Evolutionary conservation across 1,140 invertebrate species (phyloP).

Genomic region (Leguminivora glycinivorella): DNA sequence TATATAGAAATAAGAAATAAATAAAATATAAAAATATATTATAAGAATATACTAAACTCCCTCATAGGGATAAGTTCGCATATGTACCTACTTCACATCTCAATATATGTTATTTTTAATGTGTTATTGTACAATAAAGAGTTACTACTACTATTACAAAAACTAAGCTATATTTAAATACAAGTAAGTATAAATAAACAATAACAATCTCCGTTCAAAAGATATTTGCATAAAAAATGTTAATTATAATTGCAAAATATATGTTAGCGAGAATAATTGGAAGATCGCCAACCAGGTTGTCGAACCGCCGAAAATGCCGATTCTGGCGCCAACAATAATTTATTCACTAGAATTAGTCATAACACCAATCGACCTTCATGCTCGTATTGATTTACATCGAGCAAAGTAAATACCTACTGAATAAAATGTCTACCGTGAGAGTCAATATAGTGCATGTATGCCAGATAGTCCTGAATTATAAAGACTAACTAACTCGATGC

Average conservation of each 20-base stretch:
- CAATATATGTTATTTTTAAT: too few relatives aligned
- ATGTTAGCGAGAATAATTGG: background rate
- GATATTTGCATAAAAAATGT: too few relatives aligned
- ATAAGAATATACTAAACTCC: too few relatives aligned
- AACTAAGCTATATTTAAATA: too few relatives aligned
- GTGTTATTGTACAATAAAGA: too few relatives aligned
- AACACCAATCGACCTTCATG: background rate
- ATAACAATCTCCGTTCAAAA: too few relatives aligned
- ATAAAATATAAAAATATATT: too few relatives aligned
- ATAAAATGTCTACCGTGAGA: background rate
- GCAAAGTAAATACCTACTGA: background rate
- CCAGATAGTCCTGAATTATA: background rate
- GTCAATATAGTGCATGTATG: background rate
- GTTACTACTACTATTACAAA: too few relatives aligned
- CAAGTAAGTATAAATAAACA: too few relatives aligned
- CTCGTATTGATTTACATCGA: background rate
- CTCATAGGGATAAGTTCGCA: too few relatives aligned
- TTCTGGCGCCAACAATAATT: constrained; percentile 16
- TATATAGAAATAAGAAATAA: too few relatives aligned
- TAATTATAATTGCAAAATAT: background rate
- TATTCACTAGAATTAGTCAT: background rate
- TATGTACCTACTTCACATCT: too few relatives aligned
- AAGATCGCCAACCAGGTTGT: background rate
- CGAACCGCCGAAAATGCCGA: constrained; percentile 1
- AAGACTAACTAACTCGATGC: constrained; percentile 22